Evolutionary conservation across 2,797 vertebrate species (phyloP).

Genomic region (Mionectes olivaceus): DNA sequence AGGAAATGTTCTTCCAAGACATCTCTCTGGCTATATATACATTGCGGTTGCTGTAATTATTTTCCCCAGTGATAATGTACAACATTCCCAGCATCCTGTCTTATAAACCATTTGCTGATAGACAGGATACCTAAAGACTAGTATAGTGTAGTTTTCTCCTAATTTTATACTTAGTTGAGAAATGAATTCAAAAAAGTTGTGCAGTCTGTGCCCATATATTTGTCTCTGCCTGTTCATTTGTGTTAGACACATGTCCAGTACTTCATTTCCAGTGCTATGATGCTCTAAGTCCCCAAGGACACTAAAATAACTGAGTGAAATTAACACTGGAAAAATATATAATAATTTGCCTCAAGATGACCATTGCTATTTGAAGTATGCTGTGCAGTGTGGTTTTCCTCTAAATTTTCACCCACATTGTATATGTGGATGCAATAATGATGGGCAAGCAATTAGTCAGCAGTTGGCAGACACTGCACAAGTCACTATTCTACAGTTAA

Average conservation of each 20-base stretch:
- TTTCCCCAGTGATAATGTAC: conserved; percentile 2
- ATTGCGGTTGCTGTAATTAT: conserved; percentile 49
- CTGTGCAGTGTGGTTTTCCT: not conserved
- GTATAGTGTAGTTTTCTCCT: not conserved
- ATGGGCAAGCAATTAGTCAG: conserved; percentile 33
- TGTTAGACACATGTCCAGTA: not conserved
- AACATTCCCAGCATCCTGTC: conserved; percentile 13
- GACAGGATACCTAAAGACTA: not conserved
- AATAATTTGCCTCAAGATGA: not conserved
- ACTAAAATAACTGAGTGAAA: not conserved
- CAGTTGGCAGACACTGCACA: conserved; percentile 11
- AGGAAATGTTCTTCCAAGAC: conserved; percentile 52
- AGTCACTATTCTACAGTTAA: conserved; percentile 42
- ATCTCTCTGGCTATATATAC: conserved; percentile 32
- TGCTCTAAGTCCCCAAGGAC: not conserved
- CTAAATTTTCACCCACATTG: not conserved
- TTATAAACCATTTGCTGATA: conserved; percentile 30
- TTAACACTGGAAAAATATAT: conserved; percentile 11
- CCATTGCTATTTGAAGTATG: not conserved
- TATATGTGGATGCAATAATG: not conserved
- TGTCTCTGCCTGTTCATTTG: not conserved
- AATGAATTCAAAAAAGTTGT: not conserved
- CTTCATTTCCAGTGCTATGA: not conserved
- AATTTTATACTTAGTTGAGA: not conserved
- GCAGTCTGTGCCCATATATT: not conserved